Percentiles rank a stretch among this genome's conserved stretches.
Conservation (phyloP, 2,113 vertebrate species). For the rat (Rattus norvegicus) region DNA sequence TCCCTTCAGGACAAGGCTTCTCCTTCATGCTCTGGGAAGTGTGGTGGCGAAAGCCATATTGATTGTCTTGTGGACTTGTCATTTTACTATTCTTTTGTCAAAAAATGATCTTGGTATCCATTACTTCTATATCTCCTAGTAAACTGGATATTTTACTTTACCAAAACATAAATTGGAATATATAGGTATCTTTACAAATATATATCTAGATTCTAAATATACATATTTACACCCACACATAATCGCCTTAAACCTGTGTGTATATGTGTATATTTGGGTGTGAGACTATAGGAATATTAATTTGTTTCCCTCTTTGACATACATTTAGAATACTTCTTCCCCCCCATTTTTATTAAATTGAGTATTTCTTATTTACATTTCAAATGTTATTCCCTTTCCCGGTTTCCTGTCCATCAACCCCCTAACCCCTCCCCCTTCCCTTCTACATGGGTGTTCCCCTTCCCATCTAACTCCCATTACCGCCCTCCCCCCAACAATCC, state of each 20-base stretch:
- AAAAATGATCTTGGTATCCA: slow-evolving; percentile 4
- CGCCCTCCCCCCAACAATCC: no score
- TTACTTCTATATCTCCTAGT: background rate
- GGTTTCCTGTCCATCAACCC: no score
- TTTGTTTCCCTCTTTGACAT: slow-evolving; percentile 45
- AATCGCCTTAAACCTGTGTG: background rate
- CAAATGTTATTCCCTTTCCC: no score
- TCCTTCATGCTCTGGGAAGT: background rate
- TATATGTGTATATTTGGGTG: background rate
- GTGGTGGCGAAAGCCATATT: background rate
- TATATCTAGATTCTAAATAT: background rate
- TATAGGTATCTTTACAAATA: background rate
- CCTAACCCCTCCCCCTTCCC: no score
- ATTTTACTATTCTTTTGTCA: slow-evolving; percentile 25
- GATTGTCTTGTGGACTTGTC: background rate
- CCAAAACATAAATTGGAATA: slow-evolving; percentile 32
- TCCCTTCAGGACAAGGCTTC: background rate
- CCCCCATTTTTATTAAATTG: no score
- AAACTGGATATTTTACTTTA: background rate
- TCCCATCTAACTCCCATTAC: no score
- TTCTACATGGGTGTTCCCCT: no score
- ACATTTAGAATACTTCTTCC: background rate
- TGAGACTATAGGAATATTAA: background rate
- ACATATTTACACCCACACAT: background rate
- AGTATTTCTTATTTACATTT: no score